Evolutionary conservation across 2,797 vertebrate species (phyloP).

Genomic region (Schizothorax lantsangensis): DNA sequence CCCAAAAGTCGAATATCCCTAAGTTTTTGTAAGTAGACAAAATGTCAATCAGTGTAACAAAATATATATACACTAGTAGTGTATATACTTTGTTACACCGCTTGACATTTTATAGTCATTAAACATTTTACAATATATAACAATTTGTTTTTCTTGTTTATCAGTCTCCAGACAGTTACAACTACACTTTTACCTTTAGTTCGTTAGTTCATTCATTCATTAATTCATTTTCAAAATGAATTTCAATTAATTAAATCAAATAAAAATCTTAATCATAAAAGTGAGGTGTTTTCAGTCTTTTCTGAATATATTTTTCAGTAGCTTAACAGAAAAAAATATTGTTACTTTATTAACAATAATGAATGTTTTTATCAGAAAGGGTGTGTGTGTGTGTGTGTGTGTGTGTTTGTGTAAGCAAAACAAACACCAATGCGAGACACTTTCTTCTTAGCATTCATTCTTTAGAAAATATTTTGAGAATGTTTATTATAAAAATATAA

Average conservation of each 20-base stretch:
- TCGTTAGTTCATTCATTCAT: too few species aligned
- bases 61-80: too few species aligned
- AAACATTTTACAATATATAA: neutral
- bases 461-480: conserved; percentile 99
- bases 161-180: neutral
- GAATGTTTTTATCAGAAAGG: neutral
- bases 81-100: neutral
- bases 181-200: neutral
- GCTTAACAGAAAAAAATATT: too few species aligned
- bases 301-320: too few species aligned
- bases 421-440: conserved; percentile 59
- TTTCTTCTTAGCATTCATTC: conserved; percentile 86
- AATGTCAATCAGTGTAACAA: too few species aligned
- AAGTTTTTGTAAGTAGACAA: too few species aligned
- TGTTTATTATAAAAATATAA: conserved; percentile 99
- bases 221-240: neutral
- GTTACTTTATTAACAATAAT: too few species aligned
- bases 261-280: neutral
- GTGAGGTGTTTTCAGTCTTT: neutral
- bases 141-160: neutral
- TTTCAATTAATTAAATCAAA: neutral
- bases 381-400: neutral
- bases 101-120: neutral
- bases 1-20: too few species aligned
- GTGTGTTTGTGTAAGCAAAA: neutral